Base-by-base conservation (phyloP, 2,797 vertebrate genomes). In the Typhlichthys eigenmanni region DNA sequence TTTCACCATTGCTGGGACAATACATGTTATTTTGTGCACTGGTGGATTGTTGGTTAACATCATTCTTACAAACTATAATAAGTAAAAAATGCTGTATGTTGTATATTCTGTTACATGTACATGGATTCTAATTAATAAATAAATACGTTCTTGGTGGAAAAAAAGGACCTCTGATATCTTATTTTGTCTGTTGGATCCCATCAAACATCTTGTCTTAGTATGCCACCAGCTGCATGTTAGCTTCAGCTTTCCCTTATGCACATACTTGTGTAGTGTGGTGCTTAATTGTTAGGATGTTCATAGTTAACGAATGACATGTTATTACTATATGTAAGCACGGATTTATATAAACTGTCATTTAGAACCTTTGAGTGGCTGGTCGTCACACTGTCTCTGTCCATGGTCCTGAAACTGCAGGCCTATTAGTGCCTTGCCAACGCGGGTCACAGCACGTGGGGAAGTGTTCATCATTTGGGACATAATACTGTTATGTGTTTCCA, bases 201-300 rank as follows among this genome's bases (percentile, higher is more conserved):
- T 13, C 19, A 24, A 24, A 24, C 24, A 3, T 24, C 32, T 12
- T n/a, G 24, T 55, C 5, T 32, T 19, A 5, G 9, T 13, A 76
- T 71, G 66, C 73, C 24, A 24, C 24, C 24, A 89, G 85, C 87
- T 89, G 89, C 83, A 89, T 86, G 89, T 87, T 89, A 89, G 73
- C 72, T 49, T 68, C 24, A 29, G 24, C 24, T 74, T 0, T 2
- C 72, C 56, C 64, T 63, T 47, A 76, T 46, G 58, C 61, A 67
- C 62, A 69, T 43, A 43, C 10, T 43, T 43, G 8, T 43, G 38
- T 43, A 43, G 9, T 43, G 38, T 43, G 38, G 38, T 13, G 38
- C n/a, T 46, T 10, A 11, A 13, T 19, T 45, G 16, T 5, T 13
- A 38, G 3, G 2, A 8, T 38, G 19, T n/a, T 34, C 4, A 47